Conservation (phyloP, 2,797 vertebrate genomes). For the Sciaenops ocellatus region DNA sequence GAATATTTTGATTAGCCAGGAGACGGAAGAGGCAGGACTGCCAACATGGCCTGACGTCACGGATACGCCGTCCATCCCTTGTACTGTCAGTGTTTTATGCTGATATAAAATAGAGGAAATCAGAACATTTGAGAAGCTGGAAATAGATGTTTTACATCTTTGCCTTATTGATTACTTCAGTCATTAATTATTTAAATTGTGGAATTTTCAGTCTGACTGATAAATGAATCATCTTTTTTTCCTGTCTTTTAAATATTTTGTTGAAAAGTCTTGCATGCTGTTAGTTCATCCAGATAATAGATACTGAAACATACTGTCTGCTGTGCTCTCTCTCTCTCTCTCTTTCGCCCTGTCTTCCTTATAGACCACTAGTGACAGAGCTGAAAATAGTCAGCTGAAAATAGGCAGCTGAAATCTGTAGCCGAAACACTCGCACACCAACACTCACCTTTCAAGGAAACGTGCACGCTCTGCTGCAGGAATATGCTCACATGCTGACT, state of each 20-base stretch:
- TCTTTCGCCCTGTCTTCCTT: background rate
- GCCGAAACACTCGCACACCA: constrained; percentile 12
- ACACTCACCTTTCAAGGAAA: constrained; percentile 45
- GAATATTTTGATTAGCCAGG: too few species aligned
- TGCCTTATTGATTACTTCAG: background rate
- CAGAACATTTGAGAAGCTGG: background rate
- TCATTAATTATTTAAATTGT: background rate
- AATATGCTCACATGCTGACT: constrained; percentile 39
- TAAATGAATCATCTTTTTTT: background rate
- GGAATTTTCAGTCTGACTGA: background rate
- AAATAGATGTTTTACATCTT: background rate
- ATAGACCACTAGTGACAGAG: constrained; percentile 17
- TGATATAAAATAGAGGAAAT: background rate
- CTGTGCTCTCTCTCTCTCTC: background rate
- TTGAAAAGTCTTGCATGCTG: background rate
- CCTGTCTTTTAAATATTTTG: background rate
- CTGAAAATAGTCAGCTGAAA: constrained; percentile 48
- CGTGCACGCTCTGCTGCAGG: constrained; percentile 35
- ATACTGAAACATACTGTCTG: background rate
- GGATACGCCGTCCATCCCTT: too few species aligned
- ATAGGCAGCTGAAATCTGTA: constrained; percentile 36
- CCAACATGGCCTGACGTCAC: too few species aligned
- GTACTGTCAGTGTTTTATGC: too few species aligned
- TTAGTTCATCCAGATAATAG: background rate
- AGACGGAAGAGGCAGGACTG: too few species aligned